These are phyloP conservation scores for Condylura cristata DNA, from an alignment of 2,113 vertebrate species.

Conservation along the genomic window DNA sequence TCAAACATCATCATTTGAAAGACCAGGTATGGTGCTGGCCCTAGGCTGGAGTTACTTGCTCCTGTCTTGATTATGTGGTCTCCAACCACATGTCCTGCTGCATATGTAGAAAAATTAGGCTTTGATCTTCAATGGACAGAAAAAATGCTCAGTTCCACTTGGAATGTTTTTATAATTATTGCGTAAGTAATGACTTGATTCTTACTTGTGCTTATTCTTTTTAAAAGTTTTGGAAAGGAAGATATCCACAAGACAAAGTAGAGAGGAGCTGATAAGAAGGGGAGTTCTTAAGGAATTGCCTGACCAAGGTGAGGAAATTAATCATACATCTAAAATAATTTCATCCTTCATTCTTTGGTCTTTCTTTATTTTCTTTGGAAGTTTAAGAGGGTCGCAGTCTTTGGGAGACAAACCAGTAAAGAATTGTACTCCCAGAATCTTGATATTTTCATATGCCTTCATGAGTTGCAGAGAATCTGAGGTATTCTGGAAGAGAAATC, in stretches of 20 bases:
- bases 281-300: constrained; percentile 95
- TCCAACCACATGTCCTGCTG: neutral
- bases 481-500: neutral
- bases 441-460: neutral
- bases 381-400: constrained; percentile 15
- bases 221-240: constrained; percentile 96
- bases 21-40: neutral
- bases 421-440: neutral
- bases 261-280: constrained; percentile 97
- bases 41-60: neutral
- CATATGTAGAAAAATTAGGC: neutral
- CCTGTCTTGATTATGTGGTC: neutral
- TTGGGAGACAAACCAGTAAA: neutral
- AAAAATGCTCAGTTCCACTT: constrained; percentile 36
- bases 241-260: constrained; percentile 98
- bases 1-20: neutral
- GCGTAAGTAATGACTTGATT: constrained; percentile 73
- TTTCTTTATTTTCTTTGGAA: constrained; percentile 64
- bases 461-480: neutral
- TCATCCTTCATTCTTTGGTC: constrained; percentile 27
- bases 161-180: constrained; percentile 58
- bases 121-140: neutral
- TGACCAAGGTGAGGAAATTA: constrained; percentile 92
- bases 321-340: constrained; percentile 55
- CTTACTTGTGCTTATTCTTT: constrained; percentile 85